Evolutionary conservation across 2,888 invertebrate genomes (phyloP), one percentile per base, ranked within the genome.

Genomic region (Apotomis betuletana): DNA sequence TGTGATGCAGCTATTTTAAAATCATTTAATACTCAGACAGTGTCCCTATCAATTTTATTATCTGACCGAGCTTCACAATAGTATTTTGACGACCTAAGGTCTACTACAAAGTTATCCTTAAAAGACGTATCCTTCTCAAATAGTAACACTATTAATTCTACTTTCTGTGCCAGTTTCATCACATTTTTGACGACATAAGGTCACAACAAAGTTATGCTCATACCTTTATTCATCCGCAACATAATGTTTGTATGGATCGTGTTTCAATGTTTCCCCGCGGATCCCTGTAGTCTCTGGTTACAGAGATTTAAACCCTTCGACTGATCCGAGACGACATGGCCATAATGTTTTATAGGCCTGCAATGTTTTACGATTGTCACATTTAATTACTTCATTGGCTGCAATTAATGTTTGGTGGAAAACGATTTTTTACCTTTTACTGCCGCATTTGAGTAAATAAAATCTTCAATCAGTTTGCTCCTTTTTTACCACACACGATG

Each of bases 371-470:
- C 90, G 93, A 91, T 87, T 92, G 92, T 91, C 92, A 88, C 90
- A 88, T 92, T 92, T 92, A 93, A 92, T 93, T 92, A 92, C 89
- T 92, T 91, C 90, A 92, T 91, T 91, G 92, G 88, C 80, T 83
- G 92, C 91, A 91, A 92, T 93, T 91, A 92, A 92, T 91, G 85
- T 92, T 91, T 90, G 85, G 90, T 88, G 85, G 88, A 90, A 89
- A 90, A 86, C 85, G 86, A 84, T 88, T 90, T 92, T 90, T 90
- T 88, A 85, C 84, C 27, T 89, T 91, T 91, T 89, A 92, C 89
- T 84, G 87, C 88, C 88, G 85, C 87, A 88, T 92, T 91, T 91
- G 88, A 87, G 90, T 89, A 90, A 92, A 92, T 92, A 93, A 92
- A 92, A 90, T 87, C 82, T 86, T 79, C 79, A 81, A 85, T 85